Percentiles rank a stretch among this genome's conserved stretches.
Conservation (phyloP, 2,113 vertebrate genomes). For the Steatornis caripensis region DNA sequence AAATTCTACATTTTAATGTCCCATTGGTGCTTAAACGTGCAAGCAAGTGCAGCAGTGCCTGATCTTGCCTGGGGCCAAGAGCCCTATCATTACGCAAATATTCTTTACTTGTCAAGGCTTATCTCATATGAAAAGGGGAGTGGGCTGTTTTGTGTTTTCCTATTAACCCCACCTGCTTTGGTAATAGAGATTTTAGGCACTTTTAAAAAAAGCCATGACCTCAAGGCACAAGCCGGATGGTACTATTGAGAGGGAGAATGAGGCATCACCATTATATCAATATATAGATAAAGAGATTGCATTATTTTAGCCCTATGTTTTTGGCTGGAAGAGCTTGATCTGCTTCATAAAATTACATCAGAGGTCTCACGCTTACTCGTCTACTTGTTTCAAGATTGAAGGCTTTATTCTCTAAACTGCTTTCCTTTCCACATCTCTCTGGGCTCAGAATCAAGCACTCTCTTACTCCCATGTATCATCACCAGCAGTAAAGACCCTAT, state of each 20-base stretch:
- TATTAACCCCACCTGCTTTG: neutral
- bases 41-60: neutral
- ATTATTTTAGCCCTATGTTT: neutral
- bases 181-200: neutral
- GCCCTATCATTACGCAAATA: conserved; percentile 6
- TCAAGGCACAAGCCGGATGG: neutral
- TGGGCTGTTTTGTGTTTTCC: neutral
- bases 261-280: neutral
- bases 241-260: neutral
- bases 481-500: neutral
- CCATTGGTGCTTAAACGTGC: neutral
- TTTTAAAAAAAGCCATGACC: neutral
- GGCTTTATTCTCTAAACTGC: neutral
- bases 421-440: neutral
- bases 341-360: conserved; percentile 2
- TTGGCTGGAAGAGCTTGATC: neutral
- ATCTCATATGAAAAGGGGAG: neutral
- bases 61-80: neutral
- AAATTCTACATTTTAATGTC: neutral
- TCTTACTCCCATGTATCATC: neutral
- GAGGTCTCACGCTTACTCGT: neutral
- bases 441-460: neutral
- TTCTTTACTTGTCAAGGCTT: neutral
- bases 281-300: neutral
- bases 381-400: neutral